Conservation (phyloP, 2,797 vertebrate genomes). For the Epinephelus coioides region DNA sequence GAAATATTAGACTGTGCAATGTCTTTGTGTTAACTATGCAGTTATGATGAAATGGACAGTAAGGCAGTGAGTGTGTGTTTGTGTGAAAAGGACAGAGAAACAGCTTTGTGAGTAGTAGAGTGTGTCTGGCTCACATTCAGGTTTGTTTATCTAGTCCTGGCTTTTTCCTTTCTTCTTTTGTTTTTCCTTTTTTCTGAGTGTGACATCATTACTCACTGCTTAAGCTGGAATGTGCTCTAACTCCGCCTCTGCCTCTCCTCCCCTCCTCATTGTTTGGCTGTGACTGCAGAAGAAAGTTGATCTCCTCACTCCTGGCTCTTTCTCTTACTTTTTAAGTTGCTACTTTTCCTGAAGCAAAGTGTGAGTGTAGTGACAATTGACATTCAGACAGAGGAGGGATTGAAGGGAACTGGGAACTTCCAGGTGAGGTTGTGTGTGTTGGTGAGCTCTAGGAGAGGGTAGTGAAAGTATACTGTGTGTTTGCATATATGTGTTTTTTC, state of each 20-base stretch:
- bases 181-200: constrained; percentile 59
- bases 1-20: constrained; percentile 12
- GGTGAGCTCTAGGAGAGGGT: constrained; percentile 28
- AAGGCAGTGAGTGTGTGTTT: not conserved
- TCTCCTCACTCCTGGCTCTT: constrained; percentile 50
- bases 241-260: constrained; percentile 68
- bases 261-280: constrained; percentile 75
- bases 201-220: constrained; percentile 82
- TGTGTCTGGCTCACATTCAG: constrained; percentile 24
- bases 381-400: constrained; percentile 29
- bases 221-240: constrained; percentile 79
- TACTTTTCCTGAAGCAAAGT: not conserved
- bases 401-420: constrained; percentile 54
- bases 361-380: constrained; percentile 30
- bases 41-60: not conserved
- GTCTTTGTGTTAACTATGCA: constrained; percentile 12
- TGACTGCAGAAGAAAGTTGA: constrained; percentile 70
- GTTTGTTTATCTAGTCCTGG: constrained; percentile 28
- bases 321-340: constrained; percentile 40
- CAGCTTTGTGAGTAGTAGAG: not conserved
- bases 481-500: constrained; percentile 30
- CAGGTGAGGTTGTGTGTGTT: constrained; percentile 63
- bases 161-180: constrained; percentile 50
- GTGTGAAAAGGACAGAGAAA: not conserved
- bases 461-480: constrained; percentile 47